Evolutionary conservation across 2,113 vertebrate species (phyloP), one percentile per base, ranked within the genome.

Genomic region (Rhinolophus sinicus): DNA sequence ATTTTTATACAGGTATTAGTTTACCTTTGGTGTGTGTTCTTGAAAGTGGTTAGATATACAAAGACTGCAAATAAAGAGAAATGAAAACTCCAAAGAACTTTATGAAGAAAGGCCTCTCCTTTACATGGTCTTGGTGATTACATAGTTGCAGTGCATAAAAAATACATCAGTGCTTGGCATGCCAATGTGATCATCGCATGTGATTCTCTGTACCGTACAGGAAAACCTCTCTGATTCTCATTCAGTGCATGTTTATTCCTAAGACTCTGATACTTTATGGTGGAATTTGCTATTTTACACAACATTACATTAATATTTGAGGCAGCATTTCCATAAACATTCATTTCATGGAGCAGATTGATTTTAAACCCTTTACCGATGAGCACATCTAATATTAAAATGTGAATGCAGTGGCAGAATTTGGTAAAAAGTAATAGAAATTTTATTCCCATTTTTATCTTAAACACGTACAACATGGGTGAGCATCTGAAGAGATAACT

Each of bases 251-350:
- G 44, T 91, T 83, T 85, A 69, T 60, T 89, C 26, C 30, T 85
- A 44, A 82, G 52, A 87, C 35, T 56, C 78, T 86, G 38, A 78
- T 44, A n/a, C 12, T 60, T 56, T 82, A 56, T 11, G 28, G 10
- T 92, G 47, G 56, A 83, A 92, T 44, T 44, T 89, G 33, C 50
- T 78, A 4, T 78, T 78, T 83, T 80, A 33, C 2, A 50, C n/a
- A 77, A 38, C 83, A 64, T 78, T 78, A 72, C 33, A 38, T 77
- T 86, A 97, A 94, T 38, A 78, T 73, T 78, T 92, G 73, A 86
- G 35, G 28, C 28, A 22, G 2, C 81, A 5, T 93, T 86, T 94
- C 24, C 47, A 75, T 67, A 50, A 94, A 58, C 16, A 72, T 84
- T 88, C 24, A 83, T 54, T 8, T 40, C 6, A 77, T 33, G 26